Base-by-base conservation (phyloP, 2,888 invertebrate genomes). In the Hydroisotoma schaefferi region DNA sequence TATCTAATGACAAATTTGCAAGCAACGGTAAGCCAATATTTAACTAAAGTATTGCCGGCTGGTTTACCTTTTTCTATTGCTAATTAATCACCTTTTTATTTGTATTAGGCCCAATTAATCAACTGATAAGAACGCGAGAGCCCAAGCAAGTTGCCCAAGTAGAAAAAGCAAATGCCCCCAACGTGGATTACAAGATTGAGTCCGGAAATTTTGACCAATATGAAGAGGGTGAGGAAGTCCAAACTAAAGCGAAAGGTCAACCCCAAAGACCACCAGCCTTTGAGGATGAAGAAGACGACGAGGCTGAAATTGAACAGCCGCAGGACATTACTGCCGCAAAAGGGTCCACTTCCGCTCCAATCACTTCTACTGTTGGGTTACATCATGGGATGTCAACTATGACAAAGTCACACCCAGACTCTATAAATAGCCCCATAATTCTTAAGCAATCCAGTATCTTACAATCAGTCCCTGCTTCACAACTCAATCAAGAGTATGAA, bases 401-500 rank as follows among this genome's bases (percentile, higher is more conserved):
- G 6, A 55, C 58, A 15, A 65, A 66, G 40, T 47, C 63, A 1
- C 67, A 65, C 54, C 67, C 65, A 28, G 59, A 62, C n/a, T 68
- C 66, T 3, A 63, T 64, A 23, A 69, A 67, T 33, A 43, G 55
- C 4, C 70, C 70, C 27, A 63, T 72, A 51, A 55, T 72, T 15
- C 47, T 72, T 38, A 72, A 72, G 47, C 66, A 67, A 53, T 68
- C 69, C 15, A 59, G 54, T 23, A 46, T 71, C 15, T 48, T 66
- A 25, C 64, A 69, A 55, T 49, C 65, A 18, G 67, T 68, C 18
- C 65, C 67, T 23, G 67, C 63, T 8, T 65, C 67, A 2, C 58
- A 58, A 28, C 37, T 65, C 12, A 60, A 64, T 18, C 53, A 23
- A 20, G 25, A 43, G 10, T 15, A 8, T 26, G n/a, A 23, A 8